Percentiles rank a stretch among this genome's conserved stretches.
These are phyloP conservation scores for Trachymyrmex septentrionalis DNA, from an alignment of 1,140 invertebrate genomes.

Conservation along the genomic window DNA sequence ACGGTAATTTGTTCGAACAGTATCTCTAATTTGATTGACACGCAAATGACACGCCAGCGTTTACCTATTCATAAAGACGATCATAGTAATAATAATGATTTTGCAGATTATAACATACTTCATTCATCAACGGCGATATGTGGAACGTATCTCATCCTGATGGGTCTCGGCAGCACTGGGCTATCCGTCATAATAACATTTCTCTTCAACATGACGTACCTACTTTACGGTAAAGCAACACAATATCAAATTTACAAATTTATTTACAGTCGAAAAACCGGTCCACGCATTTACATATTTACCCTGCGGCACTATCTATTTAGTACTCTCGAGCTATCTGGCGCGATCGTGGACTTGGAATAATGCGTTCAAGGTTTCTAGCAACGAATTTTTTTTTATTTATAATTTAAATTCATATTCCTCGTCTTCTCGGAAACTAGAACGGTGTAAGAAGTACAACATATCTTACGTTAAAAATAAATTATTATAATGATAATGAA, in stretches of 20 bases:
- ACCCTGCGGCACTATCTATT: constrained; percentile 5
- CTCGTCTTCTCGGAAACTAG: background rate
- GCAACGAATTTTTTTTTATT: background rate
- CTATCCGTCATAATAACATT: constrained; percentile 90
- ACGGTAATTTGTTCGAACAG: constrained; percentile 87
- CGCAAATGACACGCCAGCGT: background rate
- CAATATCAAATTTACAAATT: background rate
- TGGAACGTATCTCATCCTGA: constrained; percentile 90
- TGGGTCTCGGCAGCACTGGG: constrained; percentile 88
- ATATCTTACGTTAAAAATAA: too few species aligned
- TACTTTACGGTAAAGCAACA: constrained; percentile 79
- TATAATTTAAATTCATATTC: background rate
- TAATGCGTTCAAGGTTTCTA: background rate
- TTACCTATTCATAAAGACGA: background rate
- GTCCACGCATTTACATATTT: background rate
- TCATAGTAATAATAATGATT: constrained; percentile 6
- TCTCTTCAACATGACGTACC: constrained; percentile 93
- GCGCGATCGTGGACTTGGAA: background rate
- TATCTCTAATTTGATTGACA: constrained; percentile 16
- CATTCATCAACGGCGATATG: constrained; percentile 91
- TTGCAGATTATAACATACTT: constrained; percentile 88
- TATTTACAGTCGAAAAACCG: background rate
- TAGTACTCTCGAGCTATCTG: background rate
- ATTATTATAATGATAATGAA: too few species aligned
- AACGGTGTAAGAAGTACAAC: background rate